These are phyloP conservation scores for Sphenopsis melanotis DNA, from an alignment of 2,797 vertebrate species.

Conservation along the genomic window DNA sequence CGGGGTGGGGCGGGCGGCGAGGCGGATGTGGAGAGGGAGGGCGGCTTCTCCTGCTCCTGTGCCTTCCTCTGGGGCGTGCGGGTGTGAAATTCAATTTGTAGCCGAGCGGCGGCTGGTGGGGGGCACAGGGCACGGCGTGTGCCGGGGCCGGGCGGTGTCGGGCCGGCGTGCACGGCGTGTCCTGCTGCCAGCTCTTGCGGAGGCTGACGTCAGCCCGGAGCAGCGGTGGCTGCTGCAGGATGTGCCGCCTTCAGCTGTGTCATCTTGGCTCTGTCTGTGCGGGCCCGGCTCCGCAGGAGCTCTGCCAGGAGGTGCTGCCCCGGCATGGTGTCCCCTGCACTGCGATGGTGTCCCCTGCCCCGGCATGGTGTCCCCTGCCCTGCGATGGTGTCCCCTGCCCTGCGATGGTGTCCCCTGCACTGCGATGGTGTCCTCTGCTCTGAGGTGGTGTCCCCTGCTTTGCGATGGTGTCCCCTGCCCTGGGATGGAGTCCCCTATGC, in stretches of 20 bases:
- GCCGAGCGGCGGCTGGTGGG: background rate
- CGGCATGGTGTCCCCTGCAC: background rate
- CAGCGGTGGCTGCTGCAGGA: constrained; percentile 42
- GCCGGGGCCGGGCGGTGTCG: background rate
- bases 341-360: too few relatives aligned
- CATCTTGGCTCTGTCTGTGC: background rate
- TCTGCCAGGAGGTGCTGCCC: background rate
- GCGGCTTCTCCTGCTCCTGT: background rate
- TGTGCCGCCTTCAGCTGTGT: background rate
- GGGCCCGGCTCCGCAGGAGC: background rate
- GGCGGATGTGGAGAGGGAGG: background rate
- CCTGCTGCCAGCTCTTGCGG: constrained; percentile 35
- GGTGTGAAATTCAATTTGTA: background rate
- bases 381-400: rapidly evolving
- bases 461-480: too few relatives aligned
- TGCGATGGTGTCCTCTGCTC: rapidly evolving
- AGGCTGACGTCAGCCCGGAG: constrained; percentile 49
- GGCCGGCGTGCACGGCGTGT: background rate
- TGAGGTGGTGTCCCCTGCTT: too few relatives aligned
- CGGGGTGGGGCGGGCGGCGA: background rate
- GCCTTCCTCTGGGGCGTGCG: background rate
- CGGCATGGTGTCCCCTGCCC: rapidly evolving
- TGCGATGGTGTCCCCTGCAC: too few relatives aligned
- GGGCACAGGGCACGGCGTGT: background rate
- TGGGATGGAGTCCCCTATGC: too few relatives aligned